These are phyloP conservation scores for Uloborus diversus DNA, from an alignment of 1,140 invertebrate genomes.

Conservation along the genomic window DNA sequence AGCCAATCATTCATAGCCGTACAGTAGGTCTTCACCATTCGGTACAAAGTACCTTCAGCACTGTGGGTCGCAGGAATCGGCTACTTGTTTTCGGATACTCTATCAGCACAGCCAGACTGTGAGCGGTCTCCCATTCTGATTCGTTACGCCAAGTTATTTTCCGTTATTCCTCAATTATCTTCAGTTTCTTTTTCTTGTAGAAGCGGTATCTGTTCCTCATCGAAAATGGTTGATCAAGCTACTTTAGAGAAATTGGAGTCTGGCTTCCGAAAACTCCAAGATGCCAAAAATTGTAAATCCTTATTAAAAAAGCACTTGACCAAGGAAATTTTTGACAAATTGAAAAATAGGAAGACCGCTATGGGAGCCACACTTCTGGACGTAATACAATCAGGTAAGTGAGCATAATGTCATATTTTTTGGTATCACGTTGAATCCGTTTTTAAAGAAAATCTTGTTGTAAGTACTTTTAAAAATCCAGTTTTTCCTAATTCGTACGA, in stretches of 20 bases:
- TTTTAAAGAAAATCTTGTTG: no score
- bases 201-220: conserved; percentile 8
- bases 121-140: no score
- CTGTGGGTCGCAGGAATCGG: no score
- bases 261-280: conserved; percentile 85
- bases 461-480: no score
- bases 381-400: conserved; percentile 58
- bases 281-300: conserved; percentile 62
- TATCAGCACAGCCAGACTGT: no score
- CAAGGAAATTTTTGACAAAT: conserved; percentile 63
- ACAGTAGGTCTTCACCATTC: background rate
- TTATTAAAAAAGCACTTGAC: conserved; percentile 65
- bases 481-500: no score
- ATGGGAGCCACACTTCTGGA: conserved; percentile 60
- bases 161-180: no score
- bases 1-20: background rate
- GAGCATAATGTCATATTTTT: no score
- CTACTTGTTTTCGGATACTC: no score
- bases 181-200: conserved; percentile 14
- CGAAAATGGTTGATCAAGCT: conserved; percentile 53
- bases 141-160: no score
- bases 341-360: conserved; percentile 55
- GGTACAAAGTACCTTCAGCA: conserved; percentile 1
- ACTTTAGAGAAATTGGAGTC: conserved; percentile 82
- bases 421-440: no score